These are phyloP conservation scores for Arctocebus calabarensis DNA, from an alignment of 2,797 vertebrate genomes.

Conservation along the genomic window DNA sequence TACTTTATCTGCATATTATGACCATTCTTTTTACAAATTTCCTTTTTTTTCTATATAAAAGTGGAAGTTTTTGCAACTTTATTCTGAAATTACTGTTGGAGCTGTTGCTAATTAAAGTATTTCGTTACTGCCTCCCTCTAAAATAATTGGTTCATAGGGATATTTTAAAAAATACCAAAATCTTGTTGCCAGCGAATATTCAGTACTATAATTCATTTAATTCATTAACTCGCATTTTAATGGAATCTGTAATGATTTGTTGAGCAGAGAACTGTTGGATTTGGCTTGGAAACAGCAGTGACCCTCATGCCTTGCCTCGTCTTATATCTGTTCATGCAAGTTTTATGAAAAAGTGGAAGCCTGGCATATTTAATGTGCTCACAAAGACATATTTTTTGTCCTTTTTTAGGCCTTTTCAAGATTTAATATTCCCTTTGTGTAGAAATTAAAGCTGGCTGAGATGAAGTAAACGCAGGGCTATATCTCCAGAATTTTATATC, in stretches of 20 bases:
- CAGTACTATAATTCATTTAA: slow-evolving; percentile 41
- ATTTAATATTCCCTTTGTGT: slow-evolving; percentile 75
- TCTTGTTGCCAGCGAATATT: not conserved
- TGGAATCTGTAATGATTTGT: slow-evolving; percentile 52
- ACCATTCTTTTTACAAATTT: not conserved
- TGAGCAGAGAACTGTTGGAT: slow-evolving; percentile 54
- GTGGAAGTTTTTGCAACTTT: not conserved
- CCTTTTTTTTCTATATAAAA: slow-evolving; percentile 39
- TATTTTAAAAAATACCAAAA: not conserved
- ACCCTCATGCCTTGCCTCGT: slow-evolving; percentile 27
- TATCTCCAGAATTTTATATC: slow-evolving; percentile 67
- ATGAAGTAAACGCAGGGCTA: slow-evolving; percentile 62
- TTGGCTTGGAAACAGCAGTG: slow-evolving; percentile 61
- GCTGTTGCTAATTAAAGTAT: slow-evolving; percentile 27
- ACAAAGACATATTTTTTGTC: slow-evolving; percentile 66
- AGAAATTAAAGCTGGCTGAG: slow-evolving; percentile 77
- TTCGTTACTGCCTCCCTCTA: slow-evolving; percentile 15
- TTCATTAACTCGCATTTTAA: slow-evolving; percentile 58
- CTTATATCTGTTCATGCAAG: slow-evolving; percentile 71
- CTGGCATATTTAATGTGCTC: slow-evolving; percentile 70
- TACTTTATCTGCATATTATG: not conserved
- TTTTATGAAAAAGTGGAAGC: slow-evolving; percentile 72
- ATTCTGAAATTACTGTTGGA: not conserved
- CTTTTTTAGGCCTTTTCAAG: slow-evolving; percentile 66
- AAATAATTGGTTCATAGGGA: not conserved